Evolutionary conservation across 2,113 vertebrate genomes (phyloP).

Genomic region (Mesoclemmys tuberculata): DNA sequence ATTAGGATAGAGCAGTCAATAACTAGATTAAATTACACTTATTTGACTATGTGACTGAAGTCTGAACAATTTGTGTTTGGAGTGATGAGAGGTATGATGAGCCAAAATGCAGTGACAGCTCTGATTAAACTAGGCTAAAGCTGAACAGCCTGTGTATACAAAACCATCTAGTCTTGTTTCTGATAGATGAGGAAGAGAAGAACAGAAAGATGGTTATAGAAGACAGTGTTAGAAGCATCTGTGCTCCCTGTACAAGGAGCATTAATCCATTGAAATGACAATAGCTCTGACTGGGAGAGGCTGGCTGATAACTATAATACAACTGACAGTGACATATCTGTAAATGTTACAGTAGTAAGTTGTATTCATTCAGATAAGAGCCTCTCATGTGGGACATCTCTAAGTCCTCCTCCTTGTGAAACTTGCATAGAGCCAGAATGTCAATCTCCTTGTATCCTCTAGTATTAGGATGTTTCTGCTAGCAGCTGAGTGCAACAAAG

Average conservation of each 20-base stretch:
- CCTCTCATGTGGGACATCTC: not conserved
- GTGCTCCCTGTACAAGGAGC: conserved; percentile 13
- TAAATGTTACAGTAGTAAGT: not conserved
- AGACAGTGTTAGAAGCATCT: conserved; percentile 26
- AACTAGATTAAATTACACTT: not conserved
- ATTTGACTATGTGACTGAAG: not conserved
- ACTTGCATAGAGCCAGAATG: too few relatives aligned
- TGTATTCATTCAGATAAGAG: not conserved
- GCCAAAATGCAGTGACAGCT: not conserved
- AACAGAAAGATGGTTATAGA: not conserved
- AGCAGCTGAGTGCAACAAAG: not conserved
- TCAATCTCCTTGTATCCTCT: not conserved
- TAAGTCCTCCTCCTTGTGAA: too few relatives aligned
- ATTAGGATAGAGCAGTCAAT: not conserved
- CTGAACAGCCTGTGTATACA: not conserved
- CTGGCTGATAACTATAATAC: not conserved
- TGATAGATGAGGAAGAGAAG: not conserved
- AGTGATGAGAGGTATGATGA: not conserved
- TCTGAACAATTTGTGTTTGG: not conserved
- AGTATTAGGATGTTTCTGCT: not conserved
- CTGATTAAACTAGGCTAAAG: conserved; percentile 11
- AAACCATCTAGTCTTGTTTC: not conserved
- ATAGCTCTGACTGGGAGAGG: not conserved
- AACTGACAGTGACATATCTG: conserved; percentile 4
- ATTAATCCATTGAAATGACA: conserved; percentile 25